Percentiles rank a stretch among this genome's conserved stretches.
phyloP scores from a whole-genome alignment of 1,140 invertebrate genomes.

The Neodiprion virginianus region DNA sequence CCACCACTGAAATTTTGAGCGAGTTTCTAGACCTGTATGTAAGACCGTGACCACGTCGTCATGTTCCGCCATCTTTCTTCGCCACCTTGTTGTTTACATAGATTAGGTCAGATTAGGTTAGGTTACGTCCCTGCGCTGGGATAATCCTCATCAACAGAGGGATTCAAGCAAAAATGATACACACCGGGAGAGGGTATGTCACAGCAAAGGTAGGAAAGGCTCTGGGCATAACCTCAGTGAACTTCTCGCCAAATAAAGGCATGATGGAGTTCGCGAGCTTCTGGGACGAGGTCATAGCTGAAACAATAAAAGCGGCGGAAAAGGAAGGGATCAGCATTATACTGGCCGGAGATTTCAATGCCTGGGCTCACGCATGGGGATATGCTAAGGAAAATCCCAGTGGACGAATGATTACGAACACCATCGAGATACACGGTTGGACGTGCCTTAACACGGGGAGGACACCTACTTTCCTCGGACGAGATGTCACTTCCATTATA shows the following conservation, averaged over 20 bases:
- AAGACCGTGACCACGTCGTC: too few species aligned
- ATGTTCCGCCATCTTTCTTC: too few species aligned
- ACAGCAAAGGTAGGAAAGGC: not conserved
- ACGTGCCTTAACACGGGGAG: not conserved
- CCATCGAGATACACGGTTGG: not conserved
- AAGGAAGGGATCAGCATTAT: slow-evolving; percentile 7
- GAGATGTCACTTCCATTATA: slow-evolving; percentile 26
- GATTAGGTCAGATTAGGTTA: too few species aligned
- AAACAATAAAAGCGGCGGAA: not conserved
- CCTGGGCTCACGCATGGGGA: slow-evolving; percentile 33
- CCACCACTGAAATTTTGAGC: too few species aligned
- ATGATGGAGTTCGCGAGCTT: not conserved
- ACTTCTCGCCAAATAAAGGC: not conserved
- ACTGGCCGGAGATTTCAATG: slow-evolving; percentile 39
- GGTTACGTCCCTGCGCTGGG: too few species aligned
- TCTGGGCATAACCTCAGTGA: not conserved
- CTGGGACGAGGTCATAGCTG: not conserved
- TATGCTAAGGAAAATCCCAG: not conserved
- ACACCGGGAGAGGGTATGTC: not conserved
- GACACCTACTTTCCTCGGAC: slow-evolving; percentile 15
- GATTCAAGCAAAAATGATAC: not conserved
- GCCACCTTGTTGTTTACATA: too few species aligned
- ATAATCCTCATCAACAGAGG: not conserved
- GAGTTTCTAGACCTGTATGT: too few species aligned
- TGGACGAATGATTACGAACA: not conserved